phyloP scores from a whole-genome alignment of 1,140 invertebrate species.

The Diorhabda elongata region DNA sequence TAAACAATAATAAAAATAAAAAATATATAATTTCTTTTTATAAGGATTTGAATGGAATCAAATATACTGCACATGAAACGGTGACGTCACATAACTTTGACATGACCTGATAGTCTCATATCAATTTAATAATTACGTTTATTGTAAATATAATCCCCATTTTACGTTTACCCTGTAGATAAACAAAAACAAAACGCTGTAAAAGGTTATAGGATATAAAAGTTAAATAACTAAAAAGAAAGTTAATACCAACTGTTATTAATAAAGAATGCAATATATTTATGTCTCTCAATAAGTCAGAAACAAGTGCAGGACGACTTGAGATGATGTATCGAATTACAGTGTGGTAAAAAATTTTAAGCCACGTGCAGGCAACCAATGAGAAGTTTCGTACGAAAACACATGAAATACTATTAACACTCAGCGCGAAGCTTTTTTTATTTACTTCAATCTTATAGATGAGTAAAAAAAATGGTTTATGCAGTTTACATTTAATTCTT shows the following conservation, averaged over 20 bases:
- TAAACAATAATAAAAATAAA: too few relatives aligned
- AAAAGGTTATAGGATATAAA: too few relatives aligned
- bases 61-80: too few relatives aligned
- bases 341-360: constrained; percentile 19
- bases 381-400: constrained; percentile 12
- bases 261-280: constrained; percentile 4
- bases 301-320: constrained; percentile 25
- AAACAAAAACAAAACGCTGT: too few relatives aligned
- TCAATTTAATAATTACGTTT: too few relatives aligned
- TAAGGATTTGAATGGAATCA: too few relatives aligned
- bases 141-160: too few relatives aligned
- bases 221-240: neutral
- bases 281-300: constrained; percentile 15
- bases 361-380: constrained; percentile 30
- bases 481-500: neutral
- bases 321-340: constrained; percentile 15
- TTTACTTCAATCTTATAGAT: neutral
- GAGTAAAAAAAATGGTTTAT: neutral
- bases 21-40: too few relatives aligned
- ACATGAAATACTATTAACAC: constrained; percentile 27
- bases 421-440: constrained; percentile 19
- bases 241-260: neutral
- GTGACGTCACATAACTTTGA: too few relatives aligned
- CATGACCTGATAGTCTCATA: too few relatives aligned
- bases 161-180: too few relatives aligned